These are phyloP conservation scores for Oryzias dopingdopingensis DNA, from an alignment of 2,797 vertebrate species.

Conservation along the genomic window DNA sequence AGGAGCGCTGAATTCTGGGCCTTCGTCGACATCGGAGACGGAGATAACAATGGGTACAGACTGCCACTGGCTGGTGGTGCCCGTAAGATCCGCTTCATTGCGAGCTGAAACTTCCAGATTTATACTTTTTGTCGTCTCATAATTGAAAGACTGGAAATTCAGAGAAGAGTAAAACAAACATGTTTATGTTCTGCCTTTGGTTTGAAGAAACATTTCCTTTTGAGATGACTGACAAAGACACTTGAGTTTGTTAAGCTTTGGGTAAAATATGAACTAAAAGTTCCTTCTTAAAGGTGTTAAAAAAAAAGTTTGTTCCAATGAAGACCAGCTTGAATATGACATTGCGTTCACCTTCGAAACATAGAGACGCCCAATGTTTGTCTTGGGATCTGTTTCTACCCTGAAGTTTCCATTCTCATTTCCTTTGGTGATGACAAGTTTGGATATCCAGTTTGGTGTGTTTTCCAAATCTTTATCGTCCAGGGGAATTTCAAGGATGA, in stretches of 20 bases:
- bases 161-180: not conserved
- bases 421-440: slow-evolving; percentile 82
- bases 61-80: slow-evolving; percentile 56
- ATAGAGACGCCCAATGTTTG: slow-evolving; percentile 84
- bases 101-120: slow-evolving; percentile 76
- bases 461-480: slow-evolving; percentile 81
- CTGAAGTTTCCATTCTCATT: slow-evolving; percentile 84
- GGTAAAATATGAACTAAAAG: too few species aligned
- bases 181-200: not conserved
- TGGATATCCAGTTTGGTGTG: slow-evolving; percentile 77
- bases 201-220: not conserved
- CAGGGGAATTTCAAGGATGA: slow-evolving; percentile 81
- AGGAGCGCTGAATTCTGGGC: slow-evolving; percentile 80
- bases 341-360: slow-evolving; percentile 77
- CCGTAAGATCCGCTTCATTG: slow-evolving; percentile 78
- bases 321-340: not conserved
- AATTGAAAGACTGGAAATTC: slow-evolving; percentile 79
- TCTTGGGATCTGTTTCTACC: slow-evolving; percentile 81
- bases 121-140: slow-evolving; percentile 69
- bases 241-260: too few species aligned
- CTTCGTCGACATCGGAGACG: slow-evolving; percentile 82
- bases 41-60: slow-evolving; percentile 71
- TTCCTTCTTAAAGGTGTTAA: too few species aligned
- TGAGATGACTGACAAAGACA: too few species aligned
- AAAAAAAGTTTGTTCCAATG: too few species aligned